Evolutionary conservation across 2,113 vertebrate species (phyloP).

Genomic region (Sebastes schlegelii): DNA sequence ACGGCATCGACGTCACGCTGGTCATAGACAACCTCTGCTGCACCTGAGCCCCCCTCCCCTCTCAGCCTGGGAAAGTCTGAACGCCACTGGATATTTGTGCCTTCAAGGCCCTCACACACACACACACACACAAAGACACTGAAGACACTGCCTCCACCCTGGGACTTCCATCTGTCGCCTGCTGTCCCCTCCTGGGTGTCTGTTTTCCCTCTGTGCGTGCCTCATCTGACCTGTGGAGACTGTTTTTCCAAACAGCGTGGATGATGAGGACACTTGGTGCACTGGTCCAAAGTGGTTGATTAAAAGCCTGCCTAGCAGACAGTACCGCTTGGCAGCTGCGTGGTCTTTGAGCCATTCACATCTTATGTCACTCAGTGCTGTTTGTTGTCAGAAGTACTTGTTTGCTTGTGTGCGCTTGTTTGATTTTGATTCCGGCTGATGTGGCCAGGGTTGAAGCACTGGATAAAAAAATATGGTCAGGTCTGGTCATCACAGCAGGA

Average conservation of each 20-base stretch:
- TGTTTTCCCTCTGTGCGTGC: conserved; percentile 24
- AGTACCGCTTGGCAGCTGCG: not conserved
- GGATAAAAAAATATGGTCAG: not conserved
- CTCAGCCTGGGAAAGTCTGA: not conserved
- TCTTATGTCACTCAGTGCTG: conserved; percentile 10
- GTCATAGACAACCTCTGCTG: conserved; percentile 98
- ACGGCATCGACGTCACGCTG: conserved; percentile 93
- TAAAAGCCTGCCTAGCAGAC: not conserved
- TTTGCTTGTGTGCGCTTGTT: conserved; percentile 16
- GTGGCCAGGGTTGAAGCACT: conserved; percentile 17
- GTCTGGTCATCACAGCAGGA: not conserved
- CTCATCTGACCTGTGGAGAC: conserved; percentile 48
- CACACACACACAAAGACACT: conserved; percentile 47
- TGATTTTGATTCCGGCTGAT: conserved; percentile 11
- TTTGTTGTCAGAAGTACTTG: not conserved
- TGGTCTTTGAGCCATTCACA: conserved; percentile 16
- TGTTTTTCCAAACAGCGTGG: conserved; percentile 28
- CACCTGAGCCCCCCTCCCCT: conserved; percentile 80
- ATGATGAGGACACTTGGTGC: conserved; percentile 17
- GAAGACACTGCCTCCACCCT: conserved; percentile 69
- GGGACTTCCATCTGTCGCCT: conserved; percentile 44
- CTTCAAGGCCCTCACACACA: conserved; percentile 47
- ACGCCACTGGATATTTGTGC: conserved; percentile 59
- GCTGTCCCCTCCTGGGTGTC: conserved; percentile 40
- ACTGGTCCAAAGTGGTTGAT: conserved; percentile 14